Base-by-base conservation (phyloP, 1,140 invertebrate genomes). In the Paralvinella palmiformis region DNA sequence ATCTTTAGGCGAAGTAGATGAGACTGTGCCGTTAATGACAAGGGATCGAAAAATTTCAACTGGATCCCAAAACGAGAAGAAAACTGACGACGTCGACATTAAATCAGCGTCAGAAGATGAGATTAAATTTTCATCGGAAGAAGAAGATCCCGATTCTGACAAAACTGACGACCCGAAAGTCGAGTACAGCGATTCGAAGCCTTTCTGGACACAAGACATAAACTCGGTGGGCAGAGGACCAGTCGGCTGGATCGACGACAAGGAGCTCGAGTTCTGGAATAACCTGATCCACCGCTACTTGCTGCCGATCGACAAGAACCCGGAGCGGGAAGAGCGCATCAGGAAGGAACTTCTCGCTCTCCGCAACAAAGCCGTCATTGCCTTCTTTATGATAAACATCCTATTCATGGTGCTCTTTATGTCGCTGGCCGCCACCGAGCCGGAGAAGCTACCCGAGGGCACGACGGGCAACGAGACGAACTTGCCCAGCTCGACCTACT, bases 391-490 rank as follows among this genome's bases (percentile, higher is more conserved):
- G 92, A 83, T 95, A 77, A 98, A 98, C 85, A 91, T 93, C 64
- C 87, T 98, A 70, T 98, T 98, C 87, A 93, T 98, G 69, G 87
- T 98, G 76, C 94, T 98, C 84, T 93, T 97, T 72, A 93, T 97
- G 83, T 88, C 97, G 77, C 88, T 98, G 73, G 94, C n/a, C n/a
- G n/a, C n/a, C n/a, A n/a, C n/a, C n/a, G n/a, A n/a, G n/a, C n/a
- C n/a, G n/a, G n/a, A n/a, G n/a, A n/a, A n/a, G n/a, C n/a, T n/a
- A n/a, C n/a, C n/a, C n/a, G n/a, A n/a, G n/a, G n/a, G n/a, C n/a
- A n/a, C n/a, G n/a, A 96, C 85, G 85, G 96, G 81, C 94, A 95
- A 85, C 96, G 95, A 87, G 91, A 95, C 81, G 72, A 77, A 73
- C 68, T 5, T 68, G 71, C 1, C 72, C 15, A 41, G 5, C 55